phyloP scores from a whole-genome alignment of 2,888 invertebrate genomes.

The Fragum fragum region DNA sequence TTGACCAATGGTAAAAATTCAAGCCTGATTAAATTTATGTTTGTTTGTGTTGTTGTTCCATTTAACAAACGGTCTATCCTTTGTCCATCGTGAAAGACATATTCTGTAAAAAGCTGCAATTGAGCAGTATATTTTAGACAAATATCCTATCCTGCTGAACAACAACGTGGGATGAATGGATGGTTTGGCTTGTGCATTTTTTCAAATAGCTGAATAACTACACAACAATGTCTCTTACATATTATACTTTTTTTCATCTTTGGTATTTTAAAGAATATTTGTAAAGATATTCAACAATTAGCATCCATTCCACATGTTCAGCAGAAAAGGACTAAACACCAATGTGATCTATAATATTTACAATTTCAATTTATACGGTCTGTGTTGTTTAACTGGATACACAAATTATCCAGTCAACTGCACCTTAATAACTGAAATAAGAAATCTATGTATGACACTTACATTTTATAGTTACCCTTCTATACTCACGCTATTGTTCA shows the following conservation, averaged over 20 bases:
- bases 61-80: no score
- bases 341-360: no score
- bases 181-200: no score
- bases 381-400: not conserved
- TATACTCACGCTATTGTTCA: conserved; percentile 15
- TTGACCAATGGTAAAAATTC: no score
- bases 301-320: not conserved
- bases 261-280: no score
- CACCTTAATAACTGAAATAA: conserved; percentile 1
- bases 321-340: not conserved
- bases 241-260: no score
- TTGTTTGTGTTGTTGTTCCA: no score
- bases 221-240: no score
- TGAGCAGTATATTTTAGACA: not conserved
- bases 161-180: not conserved
- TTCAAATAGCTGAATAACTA: no score
- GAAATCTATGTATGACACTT: conserved; percentile 9
- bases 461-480: conserved; percentile 8
- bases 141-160: not conserved
- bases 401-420: not conserved
- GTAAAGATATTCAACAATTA: no score
- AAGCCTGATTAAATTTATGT: no score
- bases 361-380: no score
- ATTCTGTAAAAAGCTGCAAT: not conserved
- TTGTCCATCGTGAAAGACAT: not conserved